A percentile compares a stretch with the other conserved stretches of the same genome.
Conservation (phyloP, 1,140 invertebrate genomes). For the Chlorops oryzae region DNA sequence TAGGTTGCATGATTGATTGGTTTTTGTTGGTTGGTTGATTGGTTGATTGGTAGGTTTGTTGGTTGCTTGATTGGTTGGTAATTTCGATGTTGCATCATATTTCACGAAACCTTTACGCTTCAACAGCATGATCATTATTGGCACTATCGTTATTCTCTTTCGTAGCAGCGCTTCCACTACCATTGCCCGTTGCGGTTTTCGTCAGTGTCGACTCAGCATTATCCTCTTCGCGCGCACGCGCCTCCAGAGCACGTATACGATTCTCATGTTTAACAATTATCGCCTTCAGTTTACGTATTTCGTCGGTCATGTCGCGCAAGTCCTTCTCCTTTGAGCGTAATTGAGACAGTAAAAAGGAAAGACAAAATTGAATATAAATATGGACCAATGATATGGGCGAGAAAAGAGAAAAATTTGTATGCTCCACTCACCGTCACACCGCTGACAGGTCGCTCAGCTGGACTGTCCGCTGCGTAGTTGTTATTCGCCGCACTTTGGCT, state of each 20-base stretch:
- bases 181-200: constrained; percentile 24
- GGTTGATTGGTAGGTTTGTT: no score
- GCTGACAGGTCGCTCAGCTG: constrained; percentile 20
- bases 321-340: constrained; percentile 59
- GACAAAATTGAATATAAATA: no score
- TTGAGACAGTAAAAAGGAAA: no score
- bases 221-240: constrained; percentile 32
- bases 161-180: constrained; percentile 16
- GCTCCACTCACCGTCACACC: constrained; percentile 34
- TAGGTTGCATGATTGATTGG: no score
- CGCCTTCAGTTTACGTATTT: constrained; percentile 85
- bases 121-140: constrained; percentile 32
- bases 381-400: no score
- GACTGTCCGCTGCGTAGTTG: constrained; percentile 31
- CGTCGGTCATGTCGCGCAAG: constrained; percentile 75
- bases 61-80: no score
- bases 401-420: no score
- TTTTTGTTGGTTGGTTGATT: no score
- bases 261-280: constrained; percentile 93
- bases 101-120: no score
- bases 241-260: constrained; percentile 57
- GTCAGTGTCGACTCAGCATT: constrained; percentile 36
- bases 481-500: constrained; percentile 34
- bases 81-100: no score
- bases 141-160: constrained; percentile 36